phyloP scores from a whole-genome alignment of 1,140 invertebrate species.

The Tetranychus cinnabarinus region DNA sequence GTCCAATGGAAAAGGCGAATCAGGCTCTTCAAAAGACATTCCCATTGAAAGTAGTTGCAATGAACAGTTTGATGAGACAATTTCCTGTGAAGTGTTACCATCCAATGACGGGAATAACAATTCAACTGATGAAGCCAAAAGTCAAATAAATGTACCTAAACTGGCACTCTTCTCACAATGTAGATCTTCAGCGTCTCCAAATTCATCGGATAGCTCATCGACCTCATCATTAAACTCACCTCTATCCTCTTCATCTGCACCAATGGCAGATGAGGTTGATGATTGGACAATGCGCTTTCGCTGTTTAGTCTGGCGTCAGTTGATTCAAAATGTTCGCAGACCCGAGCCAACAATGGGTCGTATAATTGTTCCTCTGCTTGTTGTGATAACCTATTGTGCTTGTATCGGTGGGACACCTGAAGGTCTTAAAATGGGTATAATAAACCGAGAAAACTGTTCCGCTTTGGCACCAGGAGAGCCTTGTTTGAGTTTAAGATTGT shows the following conservation, averaged over 20 bases:
- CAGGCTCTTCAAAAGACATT: too few species aligned
- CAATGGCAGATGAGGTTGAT: background rate
- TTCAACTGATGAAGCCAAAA: too few species aligned
- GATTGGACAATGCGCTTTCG: background rate
- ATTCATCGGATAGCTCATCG: background rate
- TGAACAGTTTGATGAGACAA: too few species aligned
- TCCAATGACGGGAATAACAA: too few species aligned
- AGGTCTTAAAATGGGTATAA: slow-evolving; percentile 52
- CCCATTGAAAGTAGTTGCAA: too few species aligned
- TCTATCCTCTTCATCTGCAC: background rate
- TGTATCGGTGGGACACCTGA: slow-evolving; percentile 71
- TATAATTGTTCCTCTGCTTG: slow-evolving; percentile 58
- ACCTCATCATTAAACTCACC: background rate
- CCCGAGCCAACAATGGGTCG: background rate
- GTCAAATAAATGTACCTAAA: too few species aligned
- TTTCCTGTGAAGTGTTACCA: too few species aligned
- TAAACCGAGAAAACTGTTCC: slow-evolving; percentile 22
- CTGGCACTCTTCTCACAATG: too few species aligned
- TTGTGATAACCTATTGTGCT: slow-evolving; percentile 74
- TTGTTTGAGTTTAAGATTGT: background rate
- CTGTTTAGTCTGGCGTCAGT: background rate
- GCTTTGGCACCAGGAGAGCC: background rate
- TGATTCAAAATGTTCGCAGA: background rate
- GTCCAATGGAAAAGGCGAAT: too few species aligned
- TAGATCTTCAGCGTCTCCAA: background rate